phyloP scores from a whole-genome alignment of 2,888 invertebrate species.

The Uloborus plumipes region DNA sequence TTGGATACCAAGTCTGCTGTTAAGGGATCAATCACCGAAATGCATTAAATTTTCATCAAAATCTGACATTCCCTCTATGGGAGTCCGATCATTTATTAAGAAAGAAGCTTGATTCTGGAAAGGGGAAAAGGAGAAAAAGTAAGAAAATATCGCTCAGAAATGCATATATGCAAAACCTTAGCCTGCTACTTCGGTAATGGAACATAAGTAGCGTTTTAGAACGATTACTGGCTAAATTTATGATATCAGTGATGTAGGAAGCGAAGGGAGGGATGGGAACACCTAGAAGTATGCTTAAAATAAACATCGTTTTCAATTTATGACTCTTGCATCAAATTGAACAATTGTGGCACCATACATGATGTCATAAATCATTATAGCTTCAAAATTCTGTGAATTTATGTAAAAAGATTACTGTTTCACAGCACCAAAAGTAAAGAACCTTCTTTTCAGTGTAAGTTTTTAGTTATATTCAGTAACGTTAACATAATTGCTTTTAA shows the following conservation, averaged over 20 bases:
- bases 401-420: not conserved
- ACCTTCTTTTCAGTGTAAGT: not conserved
- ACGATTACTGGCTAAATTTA: too few species aligned
- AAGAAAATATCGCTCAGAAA: not conserved
- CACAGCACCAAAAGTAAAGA: not conserved
- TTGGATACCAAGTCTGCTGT: slow-evolving; percentile 26
- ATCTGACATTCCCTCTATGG: slow-evolving; percentile 25
- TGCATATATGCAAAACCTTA: too few species aligned
- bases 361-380: not conserved
- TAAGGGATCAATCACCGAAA: slow-evolving; percentile 31
- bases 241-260: not conserved
- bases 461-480: not conserved
- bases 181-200: too few species aligned
- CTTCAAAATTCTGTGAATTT: not conserved
- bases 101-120: not conserved
- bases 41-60: slow-evolving; percentile 39
- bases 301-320: not conserved
- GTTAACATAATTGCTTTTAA: not conserved
- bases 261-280: not conserved
- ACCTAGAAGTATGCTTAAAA: not conserved
- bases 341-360: not conserved
- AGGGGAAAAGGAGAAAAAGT: not conserved
- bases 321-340: not conserved
- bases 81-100: too few species aligned
- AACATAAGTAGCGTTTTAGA: too few species aligned